Evolutionary conservation across 37 sponge, comb jelly and placozoan species (phyloP), one percentile per base, ranked within the genome.

Genomic region (Tethya wilhelma): DNA sequence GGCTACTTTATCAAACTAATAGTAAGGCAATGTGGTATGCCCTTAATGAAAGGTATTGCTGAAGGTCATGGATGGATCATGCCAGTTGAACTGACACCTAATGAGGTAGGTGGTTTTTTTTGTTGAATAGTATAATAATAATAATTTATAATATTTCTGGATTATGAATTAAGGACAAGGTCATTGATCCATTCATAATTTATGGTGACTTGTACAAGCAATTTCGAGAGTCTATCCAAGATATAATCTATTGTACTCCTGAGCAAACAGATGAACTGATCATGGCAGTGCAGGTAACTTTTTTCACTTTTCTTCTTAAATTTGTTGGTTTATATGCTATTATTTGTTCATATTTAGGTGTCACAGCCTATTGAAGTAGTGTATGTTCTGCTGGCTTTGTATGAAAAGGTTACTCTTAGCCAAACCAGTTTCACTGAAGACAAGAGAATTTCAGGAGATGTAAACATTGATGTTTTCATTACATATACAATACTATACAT

Each of bases 1-100:
- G 45, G 84, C 44, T 92, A 79, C 67, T 64, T 92, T 14, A n/a
- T 84, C 34, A 92, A 87, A 62, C 81, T 81, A 11, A 56, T 92
- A 25, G 85, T 83, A 20, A 80, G 89, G 29, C 84, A 66, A 34
- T 79, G 63, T 84, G 88, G 93, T 20, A 38, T 80, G 30, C 43
- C 81, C 28, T 79, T 62, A 22, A 44, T 92, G 49, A 84, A 55
- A 23, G 26, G 26, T 23, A 42, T 87, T 8, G 33, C 44, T 31
- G 36, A 49, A 12, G 44, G 39, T 22, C 84, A 56, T 44, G 7
- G 41, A 8, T 87, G 87, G 87, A 64, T 87, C 0, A 63, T 87
- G 14, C 87, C 87, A 23, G 69, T 32, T 17, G 25, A 23, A 42
- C 82, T 87, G 2, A 71, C 22, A 58, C 17, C 64, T 20, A 64